Evolutionary conservation across 2,888 invertebrate genomes (phyloP).

Genomic region (Caradrina clavipalpis): DNA sequence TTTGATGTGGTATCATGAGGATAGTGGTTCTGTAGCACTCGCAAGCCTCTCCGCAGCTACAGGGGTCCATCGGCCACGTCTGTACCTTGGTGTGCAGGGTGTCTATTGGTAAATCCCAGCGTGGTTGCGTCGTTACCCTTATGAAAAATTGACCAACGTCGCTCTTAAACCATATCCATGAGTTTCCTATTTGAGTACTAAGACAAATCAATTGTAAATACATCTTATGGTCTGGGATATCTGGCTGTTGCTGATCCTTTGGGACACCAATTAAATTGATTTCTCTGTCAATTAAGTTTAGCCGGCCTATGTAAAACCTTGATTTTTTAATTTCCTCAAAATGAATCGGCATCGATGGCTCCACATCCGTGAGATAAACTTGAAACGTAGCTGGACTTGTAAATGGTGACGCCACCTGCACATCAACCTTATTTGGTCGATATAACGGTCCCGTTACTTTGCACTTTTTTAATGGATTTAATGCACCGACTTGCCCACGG

Average conservation of each 20-base stretch:
- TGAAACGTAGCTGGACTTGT: constrained; percentile 67
- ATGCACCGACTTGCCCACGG: constrained; percentile 74
- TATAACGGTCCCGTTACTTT: constrained; percentile 85
- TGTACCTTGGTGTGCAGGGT: constrained; percentile 78
- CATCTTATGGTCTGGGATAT: constrained; percentile 78
- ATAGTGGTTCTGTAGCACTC: constrained; percentile 84
- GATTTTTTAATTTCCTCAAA: constrained; percentile 72
- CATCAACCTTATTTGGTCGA: constrained; percentile 82
- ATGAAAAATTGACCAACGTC: constrained; percentile 85
- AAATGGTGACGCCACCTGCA: constrained; percentile 82
- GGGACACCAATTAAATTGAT: constrained; percentile 76
- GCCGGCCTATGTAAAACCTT: constrained; percentile 78
- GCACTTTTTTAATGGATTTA: constrained; percentile 81
- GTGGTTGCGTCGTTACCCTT: constrained; percentile 81
- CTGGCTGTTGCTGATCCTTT: constrained; percentile 75
- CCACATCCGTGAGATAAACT: constrained; percentile 78
- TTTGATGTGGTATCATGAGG: constrained; percentile 83
- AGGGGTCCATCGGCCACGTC: constrained; percentile 83
- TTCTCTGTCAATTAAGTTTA: constrained; percentile 82
- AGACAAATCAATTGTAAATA: constrained; percentile 83
- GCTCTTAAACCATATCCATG: constrained; percentile 86
- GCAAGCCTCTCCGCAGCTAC: constrained; percentile 84
- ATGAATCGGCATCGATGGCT: constrained; percentile 79
- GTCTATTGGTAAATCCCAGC: constrained; percentile 84
- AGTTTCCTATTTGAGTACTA: constrained; percentile 79